Percentiles rank a stretch among this genome's conserved stretches.
These are phyloP conservation scores for Ascidia mentula DNA, from an alignment of 23 tunicate genomes.

Conservation along the genomic window DNA sequence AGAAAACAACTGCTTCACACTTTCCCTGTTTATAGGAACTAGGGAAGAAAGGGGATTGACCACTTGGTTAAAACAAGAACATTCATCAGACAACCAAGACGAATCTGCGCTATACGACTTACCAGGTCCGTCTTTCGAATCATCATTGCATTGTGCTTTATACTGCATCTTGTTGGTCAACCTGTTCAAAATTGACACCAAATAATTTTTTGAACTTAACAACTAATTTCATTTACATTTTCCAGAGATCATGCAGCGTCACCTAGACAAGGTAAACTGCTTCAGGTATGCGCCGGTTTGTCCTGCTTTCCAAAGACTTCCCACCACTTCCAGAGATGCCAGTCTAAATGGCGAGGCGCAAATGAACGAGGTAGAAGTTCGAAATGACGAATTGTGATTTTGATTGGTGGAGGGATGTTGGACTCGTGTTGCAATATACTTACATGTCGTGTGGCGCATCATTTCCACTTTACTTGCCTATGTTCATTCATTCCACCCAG, in stretches of 20 bases:
- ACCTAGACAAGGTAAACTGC: neutral
- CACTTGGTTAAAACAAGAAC: conserved; percentile 9
- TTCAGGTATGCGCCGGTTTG: neutral
- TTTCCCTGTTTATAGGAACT: neutral
- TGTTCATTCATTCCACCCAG: too few species aligned
- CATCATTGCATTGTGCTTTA: too few species aligned
- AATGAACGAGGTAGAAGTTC: too few species aligned
- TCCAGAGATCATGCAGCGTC: neutral
- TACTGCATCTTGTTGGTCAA: too few species aligned
- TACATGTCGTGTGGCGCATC: too few species aligned
- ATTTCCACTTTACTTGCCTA: too few species aligned
- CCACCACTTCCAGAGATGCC: neutral
- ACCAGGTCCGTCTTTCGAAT: neutral
- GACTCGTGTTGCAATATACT: too few species aligned
- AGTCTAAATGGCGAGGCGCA: neutral
- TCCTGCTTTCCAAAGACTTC: neutral
- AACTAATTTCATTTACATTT: neutral
- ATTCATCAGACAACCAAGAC: neutral
- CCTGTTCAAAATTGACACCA: conserved; percentile 1
- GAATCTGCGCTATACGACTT: neutral
- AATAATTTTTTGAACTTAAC: neutral
- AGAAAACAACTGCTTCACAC: too few species aligned
- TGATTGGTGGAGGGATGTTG: too few species aligned
- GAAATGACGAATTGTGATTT: too few species aligned
- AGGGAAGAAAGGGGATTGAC: conserved; percentile 9